A percentile compares a stretch with the other conserved stretches of the same genome.
Conservation (phyloP, 2,797 vertebrate genomes). For the Pipistrellus pygmaeus region DNA sequence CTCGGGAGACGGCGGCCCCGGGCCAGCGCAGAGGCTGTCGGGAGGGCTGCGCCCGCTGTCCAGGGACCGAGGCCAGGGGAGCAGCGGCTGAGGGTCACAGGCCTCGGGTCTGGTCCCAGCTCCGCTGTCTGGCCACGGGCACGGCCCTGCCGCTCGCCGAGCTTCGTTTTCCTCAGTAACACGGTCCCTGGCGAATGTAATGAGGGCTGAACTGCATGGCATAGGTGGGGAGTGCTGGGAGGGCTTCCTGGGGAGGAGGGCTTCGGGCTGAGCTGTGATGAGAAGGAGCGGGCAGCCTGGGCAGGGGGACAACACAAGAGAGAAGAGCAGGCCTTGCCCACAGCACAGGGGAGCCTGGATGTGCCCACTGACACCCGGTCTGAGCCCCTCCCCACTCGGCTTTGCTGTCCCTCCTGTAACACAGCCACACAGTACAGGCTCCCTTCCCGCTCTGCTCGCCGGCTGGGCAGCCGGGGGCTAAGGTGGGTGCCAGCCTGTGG, state of each 20-base stretch:
- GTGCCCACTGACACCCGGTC: fast-evolving
- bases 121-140: neutral
- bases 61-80: neutral
- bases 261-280: neutral
- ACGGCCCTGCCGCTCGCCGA: neutral
- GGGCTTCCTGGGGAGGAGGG: neutral
- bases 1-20: conserved; percentile 52
- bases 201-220: neutral
- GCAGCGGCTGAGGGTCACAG: neutral
- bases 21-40: neutral
- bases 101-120: neutral
- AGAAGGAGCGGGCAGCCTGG: neutral
- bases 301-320: neutral
- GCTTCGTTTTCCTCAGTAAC: neutral
- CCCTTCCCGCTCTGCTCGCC: neutral
- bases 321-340: neutral
- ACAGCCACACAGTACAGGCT: fast-evolving
- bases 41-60: neutral
- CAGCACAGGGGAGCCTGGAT: neutral
- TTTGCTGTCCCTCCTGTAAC: neutral
- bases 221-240: neutral
- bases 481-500: neutral
- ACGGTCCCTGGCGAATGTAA: neutral
- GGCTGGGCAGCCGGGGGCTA: neutral
- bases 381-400: neutral